phyloP scores from a whole-genome alignment of 2,113 vertebrate genomes.

The Sisor rabdophorus region DNA sequence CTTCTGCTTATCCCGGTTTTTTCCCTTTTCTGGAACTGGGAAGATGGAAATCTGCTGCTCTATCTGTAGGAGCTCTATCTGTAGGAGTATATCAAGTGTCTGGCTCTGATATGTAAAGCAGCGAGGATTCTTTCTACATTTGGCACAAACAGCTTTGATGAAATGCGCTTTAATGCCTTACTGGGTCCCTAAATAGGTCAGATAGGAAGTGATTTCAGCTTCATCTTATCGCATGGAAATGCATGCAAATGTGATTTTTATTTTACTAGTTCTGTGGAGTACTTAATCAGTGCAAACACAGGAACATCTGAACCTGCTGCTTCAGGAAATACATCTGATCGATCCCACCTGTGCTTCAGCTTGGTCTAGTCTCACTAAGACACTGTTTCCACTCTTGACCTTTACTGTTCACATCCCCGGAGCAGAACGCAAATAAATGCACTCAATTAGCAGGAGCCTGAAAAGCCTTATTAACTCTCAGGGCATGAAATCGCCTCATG shows the following conservation, averaged over 20 bases:
- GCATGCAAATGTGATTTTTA: slow-evolving; percentile 28
- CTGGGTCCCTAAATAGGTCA: slow-evolving; percentile 24
- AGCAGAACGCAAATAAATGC: neutral
- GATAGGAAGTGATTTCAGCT: slow-evolving; percentile 23
- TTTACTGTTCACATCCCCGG: slow-evolving; percentile 26
- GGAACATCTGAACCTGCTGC: neutral
- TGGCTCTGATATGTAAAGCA: slow-evolving; percentile 1
- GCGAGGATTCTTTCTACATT: neutral
- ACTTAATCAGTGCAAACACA: neutral
- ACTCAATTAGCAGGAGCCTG: slow-evolving; percentile 14
- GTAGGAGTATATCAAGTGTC: neutral
- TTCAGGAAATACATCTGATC: neutral
- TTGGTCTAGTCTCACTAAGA: neutral
- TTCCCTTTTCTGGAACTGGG: neutral
- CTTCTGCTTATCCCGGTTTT: neutral
- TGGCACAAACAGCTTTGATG: slow-evolving; percentile 13
- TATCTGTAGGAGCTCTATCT: too few relatives aligned
- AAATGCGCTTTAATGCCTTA: neutral
- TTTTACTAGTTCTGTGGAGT: slow-evolving; percentile 1
- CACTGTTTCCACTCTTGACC: slow-evolving; percentile 14
- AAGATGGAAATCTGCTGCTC: too few relatives aligned
- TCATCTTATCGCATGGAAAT: slow-evolving; percentile 23
- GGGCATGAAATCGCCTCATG: slow-evolving; percentile 13
- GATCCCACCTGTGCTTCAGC: neutral
- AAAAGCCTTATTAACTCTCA: slow-evolving; percentile 34